These are phyloP conservation scores for Chelon labrosus DNA, from an alignment of 2,797 vertebrate species.

Conservation along the genomic window DNA sequence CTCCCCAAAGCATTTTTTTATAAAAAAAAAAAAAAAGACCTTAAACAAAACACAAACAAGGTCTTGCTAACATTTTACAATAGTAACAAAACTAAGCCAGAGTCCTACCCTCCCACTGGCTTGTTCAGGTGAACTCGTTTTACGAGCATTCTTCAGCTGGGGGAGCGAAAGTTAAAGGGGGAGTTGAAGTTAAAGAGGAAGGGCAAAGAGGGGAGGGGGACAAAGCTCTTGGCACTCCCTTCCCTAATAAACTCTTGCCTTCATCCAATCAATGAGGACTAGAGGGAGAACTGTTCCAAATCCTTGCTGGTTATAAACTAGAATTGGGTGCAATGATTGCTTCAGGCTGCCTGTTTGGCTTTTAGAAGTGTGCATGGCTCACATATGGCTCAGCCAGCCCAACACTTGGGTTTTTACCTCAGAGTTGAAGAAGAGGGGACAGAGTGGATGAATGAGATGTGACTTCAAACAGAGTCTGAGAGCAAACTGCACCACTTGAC, in stretches of 20 bases:
- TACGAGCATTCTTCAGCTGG: constrained; percentile 86
- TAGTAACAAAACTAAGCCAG: constrained; percentile 79
- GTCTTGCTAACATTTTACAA: constrained; percentile 84
- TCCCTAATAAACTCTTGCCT: constrained; percentile 77
- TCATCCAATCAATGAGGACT: constrained; percentile 75
- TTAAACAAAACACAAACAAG: constrained; percentile 86
- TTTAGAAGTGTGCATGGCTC: constrained; percentile 77
- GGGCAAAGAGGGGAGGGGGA: constrained; percentile 65
- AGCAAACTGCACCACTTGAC: constrained; percentile 54
- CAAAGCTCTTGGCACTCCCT: constrained; percentile 80
- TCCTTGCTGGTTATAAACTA: constrained; percentile 81
- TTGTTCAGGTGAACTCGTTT: constrained; percentile 87
- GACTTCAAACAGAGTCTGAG: constrained; percentile 60
- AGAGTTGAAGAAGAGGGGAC: constrained; percentile 73
- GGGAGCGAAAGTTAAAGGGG: constrained; percentile 82
- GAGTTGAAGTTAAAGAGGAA: constrained; percentile 83
- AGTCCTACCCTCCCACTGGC: constrained; percentile 78
- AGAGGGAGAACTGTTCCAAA: constrained; percentile 79
- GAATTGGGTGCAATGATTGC: constrained; percentile 85
- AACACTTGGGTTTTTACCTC: constrained; percentile 73
- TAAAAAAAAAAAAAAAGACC: constrained; percentile 39
- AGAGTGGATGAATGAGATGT: constrained; percentile 56
- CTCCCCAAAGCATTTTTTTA: constrained; percentile 72
- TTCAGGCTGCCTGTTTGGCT: constrained; percentile 84
- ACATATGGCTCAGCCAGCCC: constrained; percentile 77